Percentiles rank a stretch among this genome's conserved stretches.
Conservation (phyloP, 2,888 invertebrate genomes). For the Patella depressa region DNA sequence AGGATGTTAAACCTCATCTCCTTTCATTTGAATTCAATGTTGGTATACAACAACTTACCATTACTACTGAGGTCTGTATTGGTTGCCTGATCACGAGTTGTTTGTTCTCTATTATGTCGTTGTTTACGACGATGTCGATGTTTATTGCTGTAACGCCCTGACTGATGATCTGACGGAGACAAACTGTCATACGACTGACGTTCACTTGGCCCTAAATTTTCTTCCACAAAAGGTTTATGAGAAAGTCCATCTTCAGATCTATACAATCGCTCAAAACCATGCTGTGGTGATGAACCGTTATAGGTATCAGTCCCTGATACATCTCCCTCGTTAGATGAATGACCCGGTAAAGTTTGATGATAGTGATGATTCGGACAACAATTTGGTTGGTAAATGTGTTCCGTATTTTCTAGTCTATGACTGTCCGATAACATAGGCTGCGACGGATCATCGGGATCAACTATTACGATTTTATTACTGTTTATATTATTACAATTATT, state of each 20-base stretch:
- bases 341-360: constrained; percentile 7
- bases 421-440: not conserved
- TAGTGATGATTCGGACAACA: constrained; percentile 6
- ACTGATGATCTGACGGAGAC: constrained; percentile 16
- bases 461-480: constrained; percentile 40
- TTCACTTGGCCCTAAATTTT: not conserved
- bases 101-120: constrained; percentile 46
- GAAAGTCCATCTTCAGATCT: not conserved
- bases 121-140: constrained; percentile 50
- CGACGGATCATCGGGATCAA: not conserved
- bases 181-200: constrained; percentile 18
- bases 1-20: too few species aligned
- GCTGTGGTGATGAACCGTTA: not conserved
- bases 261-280: not conserved
- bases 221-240: not conserved
- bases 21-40: too few species aligned
- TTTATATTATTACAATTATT: constrained; percentile 59
- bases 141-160: constrained; percentile 33
- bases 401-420: not conserved
- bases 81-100: constrained; percentile 62
- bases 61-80: constrained; percentile 66
- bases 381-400: not conserved
- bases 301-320: not conserved
- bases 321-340: not conserved
- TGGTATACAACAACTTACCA: constrained; percentile 42